Percentiles rank a stretch among this genome's conserved stretches.
These are phyloP conservation scores for Machimus rusticus DNA, from an alignment of 2,888 invertebrate species.

Conservation along the genomic window DNA sequence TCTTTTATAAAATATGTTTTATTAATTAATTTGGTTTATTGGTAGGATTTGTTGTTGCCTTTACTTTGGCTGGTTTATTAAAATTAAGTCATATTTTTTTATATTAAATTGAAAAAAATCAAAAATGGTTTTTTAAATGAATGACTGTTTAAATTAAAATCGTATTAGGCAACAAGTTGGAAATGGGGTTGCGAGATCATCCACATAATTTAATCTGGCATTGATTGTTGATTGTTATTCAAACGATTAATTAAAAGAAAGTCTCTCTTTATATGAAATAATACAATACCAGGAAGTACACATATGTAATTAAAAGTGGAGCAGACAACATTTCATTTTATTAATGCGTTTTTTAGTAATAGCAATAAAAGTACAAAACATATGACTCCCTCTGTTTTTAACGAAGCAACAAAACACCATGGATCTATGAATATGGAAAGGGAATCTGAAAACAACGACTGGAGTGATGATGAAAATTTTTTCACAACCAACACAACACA, in stretches of 20 bases:
- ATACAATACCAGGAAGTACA: background rate
- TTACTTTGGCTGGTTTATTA: too few species aligned
- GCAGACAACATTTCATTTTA: background rate
- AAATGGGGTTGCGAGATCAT: background rate
- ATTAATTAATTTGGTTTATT: background rate
- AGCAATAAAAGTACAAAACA: background rate
- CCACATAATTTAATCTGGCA: background rate
- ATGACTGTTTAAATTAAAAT: background rate
- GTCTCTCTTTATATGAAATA: background rate
- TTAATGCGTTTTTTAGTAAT: background rate
- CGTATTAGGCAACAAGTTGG: background rate
- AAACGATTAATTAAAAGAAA: background rate
- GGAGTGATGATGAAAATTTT: background rate
- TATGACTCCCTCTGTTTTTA: background rate
- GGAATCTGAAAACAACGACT: background rate
- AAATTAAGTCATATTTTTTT: too few species aligned
- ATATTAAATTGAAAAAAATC: too few species aligned
- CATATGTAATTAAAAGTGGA: background rate
- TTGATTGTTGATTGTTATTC: background rate
- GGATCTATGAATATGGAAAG: background rate
- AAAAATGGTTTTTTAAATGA: too few species aligned
- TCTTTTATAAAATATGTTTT: too few species aligned
- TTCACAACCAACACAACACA: background rate
- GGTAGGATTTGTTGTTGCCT: background rate
- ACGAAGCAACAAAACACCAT: background rate